phyloP scores from a whole-genome alignment of 2,113 vertebrate species.

The Eurystomus gularis region DNA sequence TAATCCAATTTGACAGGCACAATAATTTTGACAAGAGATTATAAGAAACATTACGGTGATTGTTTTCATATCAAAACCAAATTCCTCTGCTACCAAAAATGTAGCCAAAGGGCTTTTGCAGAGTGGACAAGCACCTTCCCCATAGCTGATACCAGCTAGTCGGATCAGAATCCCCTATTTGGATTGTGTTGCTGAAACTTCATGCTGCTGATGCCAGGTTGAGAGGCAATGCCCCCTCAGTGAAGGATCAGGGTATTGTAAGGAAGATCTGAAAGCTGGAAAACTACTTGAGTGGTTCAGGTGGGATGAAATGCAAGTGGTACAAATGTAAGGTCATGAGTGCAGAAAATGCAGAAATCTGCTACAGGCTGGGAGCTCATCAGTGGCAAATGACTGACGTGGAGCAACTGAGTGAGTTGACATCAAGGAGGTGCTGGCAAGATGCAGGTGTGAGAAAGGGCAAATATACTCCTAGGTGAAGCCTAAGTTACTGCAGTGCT shows the following conservation, averaged over 20 bases:
- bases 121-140: not conserved
- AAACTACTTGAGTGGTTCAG: not conserved
- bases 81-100: not conserved
- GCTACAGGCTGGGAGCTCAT: not conserved
- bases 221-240: not conserved
- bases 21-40: not conserved
- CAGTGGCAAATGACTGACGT: not conserved
- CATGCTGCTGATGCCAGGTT: not conserved
- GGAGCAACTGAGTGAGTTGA: not conserved
- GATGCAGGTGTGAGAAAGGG: not conserved
- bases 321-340: not conserved
- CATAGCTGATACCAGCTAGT: not conserved
- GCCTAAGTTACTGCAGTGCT: not conserved
- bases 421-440: not conserved
- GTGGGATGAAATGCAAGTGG: not conserved
- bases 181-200: not conserved
- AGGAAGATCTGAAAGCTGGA: not conserved
- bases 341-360: not conserved
- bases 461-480: not conserved
- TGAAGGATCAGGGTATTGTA: not conserved
- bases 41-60: not conserved
- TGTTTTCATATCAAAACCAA: not conserved
- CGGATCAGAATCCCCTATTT: not conserved
- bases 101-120: not conserved
- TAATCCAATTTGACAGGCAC: not conserved